Percentiles rank a stretch among this genome's conserved stretches.
Conservation (phyloP, 1,140 invertebrate genomes). For the Stenopsyche tienmushanensis region DNA sequence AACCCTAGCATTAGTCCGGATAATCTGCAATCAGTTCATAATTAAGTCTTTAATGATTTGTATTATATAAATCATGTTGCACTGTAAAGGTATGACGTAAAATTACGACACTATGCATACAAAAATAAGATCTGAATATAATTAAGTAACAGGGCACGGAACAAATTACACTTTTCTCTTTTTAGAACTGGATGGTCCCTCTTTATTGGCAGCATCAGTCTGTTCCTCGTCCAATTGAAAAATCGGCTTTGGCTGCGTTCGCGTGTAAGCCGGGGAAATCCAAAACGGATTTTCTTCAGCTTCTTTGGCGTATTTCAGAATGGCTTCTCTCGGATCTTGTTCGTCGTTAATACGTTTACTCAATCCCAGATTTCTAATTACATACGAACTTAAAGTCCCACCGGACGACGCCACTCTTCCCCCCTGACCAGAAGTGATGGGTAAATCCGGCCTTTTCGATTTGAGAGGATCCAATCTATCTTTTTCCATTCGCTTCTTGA, state of each 20-base stretch:
- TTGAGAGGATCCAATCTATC: constrained; percentile 89
- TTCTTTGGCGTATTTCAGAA: constrained; percentile 95
- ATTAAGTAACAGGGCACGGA: too few species aligned
- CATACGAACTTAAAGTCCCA: constrained; percentile 94
- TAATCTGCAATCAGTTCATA: too few species aligned
- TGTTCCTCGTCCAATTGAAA: constrained; percentile 57
- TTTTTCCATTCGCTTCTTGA: constrained; percentile 89
- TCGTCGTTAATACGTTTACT: constrained; percentile 94
- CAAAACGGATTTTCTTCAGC: constrained; percentile 97
- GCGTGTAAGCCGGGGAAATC: constrained; percentile 88
- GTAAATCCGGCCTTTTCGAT: constrained; percentile 91
- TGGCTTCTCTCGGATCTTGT: constrained; percentile 94
- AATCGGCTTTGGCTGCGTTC: constrained; percentile 79
- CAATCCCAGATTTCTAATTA: constrained; percentile 91
- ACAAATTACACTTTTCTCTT: constrained; percentile 50
- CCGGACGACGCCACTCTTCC: constrained; percentile 94
- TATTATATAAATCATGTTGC: too few species aligned
- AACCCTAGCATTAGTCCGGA: too few species aligned
- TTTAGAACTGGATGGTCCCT: constrained; percentile 58
- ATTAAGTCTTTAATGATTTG: too few species aligned
- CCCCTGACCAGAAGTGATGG: constrained; percentile 89
- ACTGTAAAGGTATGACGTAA: too few species aligned
- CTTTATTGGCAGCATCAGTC: constrained; percentile 54
- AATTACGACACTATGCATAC: too few species aligned
- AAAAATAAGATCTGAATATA: too few species aligned